Evolutionary conservation across 2,797 vertebrate genomes (phyloP), one percentile per base, ranked within the genome.

Genomic region (Pristis pectinata): DNA sequence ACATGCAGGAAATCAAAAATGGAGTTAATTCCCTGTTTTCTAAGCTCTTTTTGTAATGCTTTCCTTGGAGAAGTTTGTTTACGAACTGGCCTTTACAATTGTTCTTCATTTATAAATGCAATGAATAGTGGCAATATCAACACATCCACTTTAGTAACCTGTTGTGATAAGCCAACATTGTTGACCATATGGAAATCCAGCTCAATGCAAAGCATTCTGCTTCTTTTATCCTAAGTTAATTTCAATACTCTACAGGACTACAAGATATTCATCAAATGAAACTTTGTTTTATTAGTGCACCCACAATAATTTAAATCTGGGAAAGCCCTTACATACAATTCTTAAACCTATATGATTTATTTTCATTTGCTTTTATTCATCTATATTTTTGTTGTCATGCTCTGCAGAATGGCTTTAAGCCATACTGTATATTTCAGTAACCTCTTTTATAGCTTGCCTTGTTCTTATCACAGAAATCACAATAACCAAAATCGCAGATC

Each of bases 191-290:
- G 80, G 37, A 74, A 74, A 27, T 74, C 72, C 7, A 74, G 34
- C 27, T 74, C 72, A 74, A 8, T 74, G 72, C 27, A 74, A 80
- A 0, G n/a, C 13, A 44, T 77, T 80, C 77, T 80, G n/a, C 37
- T 80, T 41, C 77, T 1, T 15, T 72, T 72, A 49, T 8, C 17
- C 53, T 49, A 6, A 24, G 24, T 87, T 95, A 95, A 92, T 44
- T 82, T 82, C 80, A 49, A 24, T 24, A 49, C 27, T 41, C 41
- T 24, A 82, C 44, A 49, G 82, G 82, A 19, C 22, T 24, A 80
- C 95, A 96, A 96, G 95, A n/a, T 44, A 41, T 95, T 17, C 85
- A 95, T 30, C 0, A 95, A 87, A 95, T 96, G 27, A 96, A 95
- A 95, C 70, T 24, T 10, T 89, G 95, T 96, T 95, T 95, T 96